These are phyloP conservation scores for Metacarcinus magister DNA, from an alignment of 2,888 invertebrate species.

Conservation along the genomic window DNA sequence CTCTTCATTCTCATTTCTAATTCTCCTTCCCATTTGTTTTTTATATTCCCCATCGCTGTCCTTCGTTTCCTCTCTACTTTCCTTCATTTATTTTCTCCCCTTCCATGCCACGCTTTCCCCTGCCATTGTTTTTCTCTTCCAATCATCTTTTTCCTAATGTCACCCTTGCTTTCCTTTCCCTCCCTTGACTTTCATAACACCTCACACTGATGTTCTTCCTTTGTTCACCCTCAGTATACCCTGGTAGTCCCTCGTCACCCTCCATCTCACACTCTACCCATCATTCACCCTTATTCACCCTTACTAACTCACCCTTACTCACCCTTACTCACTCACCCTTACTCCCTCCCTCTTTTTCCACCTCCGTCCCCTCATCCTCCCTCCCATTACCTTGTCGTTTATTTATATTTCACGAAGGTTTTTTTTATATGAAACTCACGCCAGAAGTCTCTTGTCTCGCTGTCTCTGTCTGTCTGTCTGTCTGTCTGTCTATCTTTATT, in stretches of 20 bases:
- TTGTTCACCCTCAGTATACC: background rate
- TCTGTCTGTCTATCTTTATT: constrained; percentile 14
- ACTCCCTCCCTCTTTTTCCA: background rate
- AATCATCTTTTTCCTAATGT: background rate
- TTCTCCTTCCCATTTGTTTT: background rate
- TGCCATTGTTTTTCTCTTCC: background rate
- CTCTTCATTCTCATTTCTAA: background rate
- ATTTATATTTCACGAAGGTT: constrained; percentile 33
- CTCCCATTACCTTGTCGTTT: background rate
- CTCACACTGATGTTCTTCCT: background rate
- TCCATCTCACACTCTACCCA: background rate
- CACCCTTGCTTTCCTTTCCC: background rate
- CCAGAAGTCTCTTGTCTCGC: background rate
- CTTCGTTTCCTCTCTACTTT: background rate
- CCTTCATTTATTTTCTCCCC: background rate
- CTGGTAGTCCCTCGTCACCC: background rate
- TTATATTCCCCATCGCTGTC: background rate
- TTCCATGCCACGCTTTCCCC: background rate
- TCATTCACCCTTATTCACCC: background rate
- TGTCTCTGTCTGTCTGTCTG: background rate
- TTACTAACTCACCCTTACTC: background rate
- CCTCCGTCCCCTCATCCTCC: background rate
- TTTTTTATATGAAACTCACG: constrained; percentile 36
- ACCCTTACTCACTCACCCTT: background rate
- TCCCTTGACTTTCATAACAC: background rate